Percentiles rank a stretch among this genome's conserved stretches.
Conservation (phyloP, 1,140 invertebrate species). For the Phymorhynchus buccinoides region DNA sequence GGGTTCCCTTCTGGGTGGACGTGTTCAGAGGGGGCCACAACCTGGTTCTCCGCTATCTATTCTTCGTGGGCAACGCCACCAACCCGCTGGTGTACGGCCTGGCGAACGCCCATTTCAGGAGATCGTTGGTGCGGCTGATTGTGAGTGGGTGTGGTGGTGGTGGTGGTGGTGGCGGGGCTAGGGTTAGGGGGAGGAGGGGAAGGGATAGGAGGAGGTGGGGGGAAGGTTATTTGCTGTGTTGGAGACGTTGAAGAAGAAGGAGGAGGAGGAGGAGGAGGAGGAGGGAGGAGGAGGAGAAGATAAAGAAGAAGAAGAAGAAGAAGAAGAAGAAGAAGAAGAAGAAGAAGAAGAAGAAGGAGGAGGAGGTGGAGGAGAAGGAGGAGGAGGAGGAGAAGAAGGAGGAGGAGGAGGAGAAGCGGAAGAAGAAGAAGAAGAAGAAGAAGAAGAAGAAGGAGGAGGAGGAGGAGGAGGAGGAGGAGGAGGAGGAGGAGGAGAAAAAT, state of each 20-base stretch:
- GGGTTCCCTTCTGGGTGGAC: slow-evolving; percentile 66
- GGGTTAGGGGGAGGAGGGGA: neutral
- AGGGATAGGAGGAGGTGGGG: neutral
- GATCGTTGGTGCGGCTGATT: slow-evolving; percentile 44
- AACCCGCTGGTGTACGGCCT: slow-evolving; percentile 65
- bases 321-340: neutral
- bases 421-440: slow-evolving; percentile 24
- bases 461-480: neutral
- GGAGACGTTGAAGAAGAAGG: neutral
- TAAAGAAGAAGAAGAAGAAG: neutral
- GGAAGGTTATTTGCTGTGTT: neutral
- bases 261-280: neutral
- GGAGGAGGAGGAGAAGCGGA: neutral
- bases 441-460: neutral
- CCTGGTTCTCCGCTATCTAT: slow-evolving; percentile 59
- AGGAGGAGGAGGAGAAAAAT: neutral
- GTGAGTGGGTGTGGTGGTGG: neutral
- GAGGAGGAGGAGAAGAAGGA: neutral
- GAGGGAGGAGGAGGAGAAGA: neutral
- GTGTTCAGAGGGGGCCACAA: slow-evolving; percentile 57
- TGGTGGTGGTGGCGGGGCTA: neutral
- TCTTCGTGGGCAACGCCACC: slow-evolving; percentile 62
- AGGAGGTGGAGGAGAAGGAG: neutral
- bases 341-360: neutral
- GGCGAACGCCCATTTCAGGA: slow-evolving; percentile 56